phyloP scores from a whole-genome alignment of 2,888 invertebrate species.

The Globia sparganii region DNA sequence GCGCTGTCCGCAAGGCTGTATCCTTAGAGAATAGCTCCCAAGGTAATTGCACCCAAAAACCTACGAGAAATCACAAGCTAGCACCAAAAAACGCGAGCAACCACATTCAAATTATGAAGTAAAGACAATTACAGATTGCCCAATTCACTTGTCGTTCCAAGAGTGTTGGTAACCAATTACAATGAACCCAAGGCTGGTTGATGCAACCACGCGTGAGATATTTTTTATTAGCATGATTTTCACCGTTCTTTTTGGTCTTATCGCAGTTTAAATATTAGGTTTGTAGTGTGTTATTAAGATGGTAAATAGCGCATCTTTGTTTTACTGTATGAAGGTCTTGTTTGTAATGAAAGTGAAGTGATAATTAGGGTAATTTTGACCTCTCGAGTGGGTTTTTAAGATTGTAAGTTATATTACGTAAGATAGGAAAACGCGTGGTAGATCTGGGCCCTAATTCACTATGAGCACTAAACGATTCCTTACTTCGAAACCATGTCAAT shows the following conservation, averaged over 20 bases:
- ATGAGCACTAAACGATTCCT: no score
- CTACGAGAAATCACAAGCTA: background rate
- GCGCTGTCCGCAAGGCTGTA: no score
- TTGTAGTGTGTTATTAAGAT: constrained; percentile 19
- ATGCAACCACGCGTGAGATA: constrained; percentile 81
- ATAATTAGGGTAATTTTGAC: constrained; percentile 7
- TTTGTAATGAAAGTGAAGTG: constrained; percentile 14
- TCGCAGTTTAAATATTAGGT: constrained; percentile 44
- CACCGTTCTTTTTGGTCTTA: constrained; percentile 38
- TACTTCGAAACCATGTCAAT: no score
- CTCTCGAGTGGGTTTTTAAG: background rate
- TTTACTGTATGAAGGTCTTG: constrained; percentile 8
- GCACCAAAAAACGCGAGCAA: background rate
- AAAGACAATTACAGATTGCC: constrained; percentile 67
- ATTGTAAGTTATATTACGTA: constrained; percentile 3
- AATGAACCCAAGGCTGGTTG: constrained; percentile 81
- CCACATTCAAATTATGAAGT: constrained; percentile 56
- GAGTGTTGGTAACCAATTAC: constrained; percentile 74
- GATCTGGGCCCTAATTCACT: background rate
- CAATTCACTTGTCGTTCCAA: constrained; percentile 57
- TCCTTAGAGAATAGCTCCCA: no score
- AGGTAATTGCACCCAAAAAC: no score
- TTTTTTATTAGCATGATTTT: constrained; percentile 69
- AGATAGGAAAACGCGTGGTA: background rate
- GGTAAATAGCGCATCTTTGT: constrained; percentile 32